Evolutionary conservation across 37 sponge, comb jelly and placozoan species (phyloP).

Genomic region (Theonella swinhoei): DNA sequence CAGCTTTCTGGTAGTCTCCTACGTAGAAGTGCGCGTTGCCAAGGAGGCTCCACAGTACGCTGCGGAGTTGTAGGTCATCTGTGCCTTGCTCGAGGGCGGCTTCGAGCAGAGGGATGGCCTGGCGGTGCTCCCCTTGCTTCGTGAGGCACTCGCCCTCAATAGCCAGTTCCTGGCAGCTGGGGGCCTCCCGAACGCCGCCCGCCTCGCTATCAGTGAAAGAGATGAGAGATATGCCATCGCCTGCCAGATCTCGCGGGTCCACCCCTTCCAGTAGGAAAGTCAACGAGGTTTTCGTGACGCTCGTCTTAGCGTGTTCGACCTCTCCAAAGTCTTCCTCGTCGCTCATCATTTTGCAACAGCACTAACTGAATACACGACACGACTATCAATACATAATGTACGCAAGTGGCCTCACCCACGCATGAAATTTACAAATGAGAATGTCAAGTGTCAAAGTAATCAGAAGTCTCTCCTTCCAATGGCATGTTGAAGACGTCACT

Average conservation of each 20-base stretch:
- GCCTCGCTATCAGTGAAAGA: slow-evolving; percentile 28
- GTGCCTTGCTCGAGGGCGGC: slow-evolving; percentile 70
- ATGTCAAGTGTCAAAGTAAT: background rate
- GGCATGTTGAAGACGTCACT: background rate
- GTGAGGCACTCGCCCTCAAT: slow-evolving; percentile 82
- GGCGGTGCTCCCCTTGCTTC: slow-evolving; percentile 68
- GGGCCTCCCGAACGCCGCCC: slow-evolving; percentile 56
- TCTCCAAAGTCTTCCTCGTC: slow-evolving; percentile 48
- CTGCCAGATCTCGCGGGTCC: slow-evolving; percentile 58
- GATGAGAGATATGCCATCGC: slow-evolving; percentile 44
- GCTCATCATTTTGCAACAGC: slow-evolving; percentile 17
- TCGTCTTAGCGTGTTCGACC: slow-evolving; percentile 41
- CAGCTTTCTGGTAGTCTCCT: slow-evolving; percentile 74
- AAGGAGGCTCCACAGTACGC: slow-evolving; percentile 88
- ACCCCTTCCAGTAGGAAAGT: slow-evolving; percentile 63
- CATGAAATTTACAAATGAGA: background rate
- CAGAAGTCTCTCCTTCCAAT: background rate
- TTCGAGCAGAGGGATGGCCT: slow-evolving; percentile 84
- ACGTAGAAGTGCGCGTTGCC: slow-evolving; percentile 82
- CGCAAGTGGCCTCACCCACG: background rate
- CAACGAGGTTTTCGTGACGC: slow-evolving; percentile 58
- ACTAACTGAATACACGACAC: background rate
- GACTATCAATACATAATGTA: background rate
- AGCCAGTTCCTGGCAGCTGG: slow-evolving; percentile 79
- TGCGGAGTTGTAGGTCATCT: slow-evolving; percentile 76